Base-by-base conservation (phyloP, 2,797 vertebrate species). In the Mallotus villosus region DNA sequence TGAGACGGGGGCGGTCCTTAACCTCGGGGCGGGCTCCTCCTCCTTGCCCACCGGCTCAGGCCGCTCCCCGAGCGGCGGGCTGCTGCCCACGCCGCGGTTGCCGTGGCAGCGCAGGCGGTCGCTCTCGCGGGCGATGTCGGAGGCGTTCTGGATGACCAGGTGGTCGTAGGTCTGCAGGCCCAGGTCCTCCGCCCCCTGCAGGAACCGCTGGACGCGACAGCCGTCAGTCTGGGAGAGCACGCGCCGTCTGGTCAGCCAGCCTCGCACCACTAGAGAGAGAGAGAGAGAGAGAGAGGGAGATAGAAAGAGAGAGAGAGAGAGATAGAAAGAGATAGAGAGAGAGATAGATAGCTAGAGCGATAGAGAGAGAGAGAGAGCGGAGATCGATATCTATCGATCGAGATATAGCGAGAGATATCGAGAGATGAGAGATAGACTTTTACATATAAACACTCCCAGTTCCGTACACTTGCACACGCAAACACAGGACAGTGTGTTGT, bases 171-270 rank as follows among this genome's bases (percentile, higher is more conserved):
- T 78, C 63, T 85, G 91, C 80, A 95, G 46, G 5, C 94, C 94
- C 85, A 93, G 80, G 70, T 94, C 94, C 78, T 96, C 95, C 0
- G 90, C 89, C 0, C 85, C 85, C 77, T 93, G 92, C 67, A 96
- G 88, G 78, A 96, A 95, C 77, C 82, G 88, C 82, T 94, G 92
- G 77, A 96, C 74, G 24, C 90, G 91, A 8, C 85, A 83, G 73
- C 91, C 90, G 59, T 96, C 95, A 82, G 91, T 93, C 78, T 94
- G 93, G 0, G 84, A 85, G 75, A 94, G 90, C 80, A 95, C 70
- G 17, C 24, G 90, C 75, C 90, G 95, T 63, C 96, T 92, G 63
- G 93, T 96, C 73, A 99, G 89, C 94, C 96, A 99, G 67, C 95
- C 95, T 72, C 97, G 94, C 58, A 95, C 71, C 82, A 96, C 97